Evolutionary conservation across 1,140 invertebrate species (phyloP).

Genomic region (Listronotus bonariensis): DNA sequence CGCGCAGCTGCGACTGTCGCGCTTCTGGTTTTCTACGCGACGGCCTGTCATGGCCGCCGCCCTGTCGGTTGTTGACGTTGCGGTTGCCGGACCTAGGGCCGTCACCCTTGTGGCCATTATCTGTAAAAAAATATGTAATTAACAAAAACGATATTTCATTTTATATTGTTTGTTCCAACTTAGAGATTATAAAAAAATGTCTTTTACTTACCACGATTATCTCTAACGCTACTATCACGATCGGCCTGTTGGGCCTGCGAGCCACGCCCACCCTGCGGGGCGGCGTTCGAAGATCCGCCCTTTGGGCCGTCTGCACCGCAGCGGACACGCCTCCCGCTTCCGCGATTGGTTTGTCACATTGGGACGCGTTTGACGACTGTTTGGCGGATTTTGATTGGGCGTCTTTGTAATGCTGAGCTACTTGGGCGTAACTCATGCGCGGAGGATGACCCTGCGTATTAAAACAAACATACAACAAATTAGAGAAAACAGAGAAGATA

Average conservation of each 20-base stretch:
- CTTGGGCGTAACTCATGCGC: slow-evolving; percentile 81
- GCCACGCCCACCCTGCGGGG: neutral
- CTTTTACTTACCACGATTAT: slow-evolving; percentile 17
- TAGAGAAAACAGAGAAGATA: no score
- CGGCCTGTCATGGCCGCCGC: slow-evolving; percentile 37
- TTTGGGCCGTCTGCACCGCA: slow-evolving; percentile 11
- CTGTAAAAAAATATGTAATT: slow-evolving; percentile 16
- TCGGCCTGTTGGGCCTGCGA: slow-evolving; percentile 11
- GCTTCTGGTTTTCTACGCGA: slow-evolving; percentile 46
- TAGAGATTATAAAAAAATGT: no score
- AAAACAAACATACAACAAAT: no score
- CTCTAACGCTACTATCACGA: slow-evolving; percentile 37
- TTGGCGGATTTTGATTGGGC: slow-evolving; percentile 60
- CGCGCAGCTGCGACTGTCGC: slow-evolving; percentile 46
- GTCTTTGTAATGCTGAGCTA: slow-evolving; percentile 75
- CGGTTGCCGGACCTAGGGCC: slow-evolving; percentile 8
- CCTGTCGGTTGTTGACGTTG: slow-evolving; percentile 24
- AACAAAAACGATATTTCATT: no score
- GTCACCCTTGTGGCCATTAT: slow-evolving; percentile 26
- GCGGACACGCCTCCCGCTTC: neutral
- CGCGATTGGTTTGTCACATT: neutral
- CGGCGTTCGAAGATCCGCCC: neutral
- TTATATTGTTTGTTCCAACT: no score
- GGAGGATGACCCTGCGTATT: slow-evolving; percentile 56
- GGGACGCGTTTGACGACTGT: slow-evolving; percentile 16